Conservation (phyloP, 2,888 invertebrate species). For the Cecidostiba fungosa region DNA sequence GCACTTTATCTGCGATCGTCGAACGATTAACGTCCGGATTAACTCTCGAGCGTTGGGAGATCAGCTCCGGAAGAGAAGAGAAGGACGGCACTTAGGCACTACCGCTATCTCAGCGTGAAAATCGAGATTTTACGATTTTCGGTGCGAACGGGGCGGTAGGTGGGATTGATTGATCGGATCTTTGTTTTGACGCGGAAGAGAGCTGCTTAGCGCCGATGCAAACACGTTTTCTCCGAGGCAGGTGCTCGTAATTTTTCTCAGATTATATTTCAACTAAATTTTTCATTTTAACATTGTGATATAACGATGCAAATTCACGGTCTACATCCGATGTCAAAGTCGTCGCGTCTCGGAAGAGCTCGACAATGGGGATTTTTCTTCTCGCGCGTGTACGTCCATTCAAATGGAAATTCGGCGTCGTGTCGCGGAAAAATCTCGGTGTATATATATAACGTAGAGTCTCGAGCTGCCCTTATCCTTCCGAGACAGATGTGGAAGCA, state of each 20-base stretch:
- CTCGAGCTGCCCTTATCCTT: background rate
- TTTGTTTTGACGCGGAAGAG: conserved; percentile 3
- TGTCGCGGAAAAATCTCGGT: background rate
- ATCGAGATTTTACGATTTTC: conserved; percentile 17
- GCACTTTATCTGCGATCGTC: conserved; percentile 5
- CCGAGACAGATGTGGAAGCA: background rate
- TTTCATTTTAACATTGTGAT: no score
- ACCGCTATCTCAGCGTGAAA: background rate
- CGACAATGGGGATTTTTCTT: background rate
- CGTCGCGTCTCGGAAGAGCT: background rate
- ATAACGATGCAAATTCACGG: no score
- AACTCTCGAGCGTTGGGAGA: background rate
- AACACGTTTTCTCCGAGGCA: background rate
- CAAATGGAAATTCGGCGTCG: conserved; percentile 3
- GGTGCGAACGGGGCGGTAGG: background rate
- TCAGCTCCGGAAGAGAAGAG: background rate
- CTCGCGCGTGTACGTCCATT: background rate
- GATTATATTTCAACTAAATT: no score
- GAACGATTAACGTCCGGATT: background rate
- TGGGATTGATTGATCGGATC: conserved; percentile 14
- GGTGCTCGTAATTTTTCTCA: no score
- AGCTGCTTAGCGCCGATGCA: background rate
- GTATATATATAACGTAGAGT: background rate
- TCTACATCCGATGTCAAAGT: background rate
- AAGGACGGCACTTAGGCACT: background rate